Base-by-base conservation (phyloP, 2,888 invertebrate species). In the Tetheella fluctuosa region DNA sequence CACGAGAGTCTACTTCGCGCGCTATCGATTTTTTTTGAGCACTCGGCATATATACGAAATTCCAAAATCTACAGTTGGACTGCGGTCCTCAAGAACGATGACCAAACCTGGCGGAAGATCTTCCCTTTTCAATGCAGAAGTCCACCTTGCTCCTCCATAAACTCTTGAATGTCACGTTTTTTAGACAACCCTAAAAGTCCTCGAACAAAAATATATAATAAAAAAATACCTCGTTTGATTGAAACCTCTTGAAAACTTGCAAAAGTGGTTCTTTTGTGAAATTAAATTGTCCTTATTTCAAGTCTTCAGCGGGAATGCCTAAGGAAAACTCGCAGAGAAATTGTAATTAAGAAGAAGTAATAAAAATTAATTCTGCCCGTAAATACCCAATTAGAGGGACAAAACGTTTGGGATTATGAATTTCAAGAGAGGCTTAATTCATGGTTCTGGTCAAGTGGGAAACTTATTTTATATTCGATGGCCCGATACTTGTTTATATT, bases 231-330 rank as follows among this genome's bases (percentile, higher is more conserved):
- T n/a, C n/a, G n/a, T n/a, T 23, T 15, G 15, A 55, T 55, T 23
- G 3, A 55, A 34, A 55, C 17, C 17, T 12, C 7, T 13, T 20
- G 6, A 55, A 55, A 34, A 55, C 55, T 23, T 20, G 17, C 37
- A 55, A 55, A 23, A 23, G 13, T 55, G 34, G 34, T n/a, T 23
- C 34, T 34, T 55, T 55, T 17, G 30, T 20, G 17, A 15, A 34
- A 55, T 55, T 37, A 55, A 20, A 23, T 34, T 37, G 55, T 37
- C 55, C 55, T 30, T 20, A 34, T 54, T 54, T 23, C 34, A 39
- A n/a, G 39, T 39, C 39, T 39, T 39, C n/a, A 37, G 30, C 30
- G 30, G 30, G 37, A 37, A 34, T 15, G 13, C 5, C 15, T 10
- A 34, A 34, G 17, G 34, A 5, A 54, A 34, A 5, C 54, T 55